Evolutionary conservation across 2,113 vertebrate species (phyloP).

Genomic region (Lophura nycthemera): DNA sequence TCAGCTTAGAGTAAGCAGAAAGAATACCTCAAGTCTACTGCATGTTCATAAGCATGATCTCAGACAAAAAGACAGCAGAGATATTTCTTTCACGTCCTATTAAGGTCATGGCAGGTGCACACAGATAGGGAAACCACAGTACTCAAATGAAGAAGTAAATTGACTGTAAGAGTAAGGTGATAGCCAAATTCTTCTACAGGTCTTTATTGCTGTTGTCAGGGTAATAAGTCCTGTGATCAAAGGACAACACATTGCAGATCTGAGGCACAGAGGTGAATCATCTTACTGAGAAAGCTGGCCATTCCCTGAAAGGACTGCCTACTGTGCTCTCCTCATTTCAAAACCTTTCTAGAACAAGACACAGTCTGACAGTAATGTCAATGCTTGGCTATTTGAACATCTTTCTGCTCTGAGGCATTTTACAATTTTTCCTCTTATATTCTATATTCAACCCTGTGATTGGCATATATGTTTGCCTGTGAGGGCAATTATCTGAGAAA

Average conservation of each 20-base stretch:
- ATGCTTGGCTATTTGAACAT: background rate
- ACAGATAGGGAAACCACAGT: background rate
- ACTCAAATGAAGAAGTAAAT: background rate
- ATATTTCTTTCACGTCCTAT: background rate
- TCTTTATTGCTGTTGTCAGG: background rate
- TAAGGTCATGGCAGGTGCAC: background rate
- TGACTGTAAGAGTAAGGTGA: background rate
- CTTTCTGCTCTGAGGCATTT: background rate
- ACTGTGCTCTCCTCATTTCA: background rate
- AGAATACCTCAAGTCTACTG: background rate
- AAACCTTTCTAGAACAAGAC: background rate
- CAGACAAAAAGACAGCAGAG: background rate
- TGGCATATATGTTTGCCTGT: background rate
- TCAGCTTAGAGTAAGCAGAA: background rate
- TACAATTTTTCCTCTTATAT: background rate
- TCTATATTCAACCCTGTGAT: background rate
- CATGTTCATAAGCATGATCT: background rate
- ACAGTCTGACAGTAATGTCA: accelerated
- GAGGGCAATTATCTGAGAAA: background rate
- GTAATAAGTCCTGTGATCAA: background rate
- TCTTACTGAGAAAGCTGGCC: background rate
- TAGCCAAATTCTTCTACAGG: background rate
- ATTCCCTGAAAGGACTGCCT: background rate
- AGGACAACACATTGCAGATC: background rate
- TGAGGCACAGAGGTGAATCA: background rate